These are phyloP conservation scores for Temnothorax nylanderi DNA, from an alignment of 1,140 invertebrate species.

Conservation along the genomic window DNA sequence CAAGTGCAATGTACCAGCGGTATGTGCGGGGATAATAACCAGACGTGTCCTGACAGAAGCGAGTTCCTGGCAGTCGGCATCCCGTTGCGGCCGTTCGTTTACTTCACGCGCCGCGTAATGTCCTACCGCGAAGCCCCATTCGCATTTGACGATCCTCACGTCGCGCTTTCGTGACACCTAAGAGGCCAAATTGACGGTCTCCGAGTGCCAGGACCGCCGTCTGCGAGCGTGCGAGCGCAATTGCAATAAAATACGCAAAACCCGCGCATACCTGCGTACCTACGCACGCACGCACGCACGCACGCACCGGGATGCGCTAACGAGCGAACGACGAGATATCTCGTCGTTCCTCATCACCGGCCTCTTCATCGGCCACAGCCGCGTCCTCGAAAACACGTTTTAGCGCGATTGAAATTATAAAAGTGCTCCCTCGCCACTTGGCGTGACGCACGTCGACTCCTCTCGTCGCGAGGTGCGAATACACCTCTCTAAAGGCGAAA, in stretches of 20 bases:
- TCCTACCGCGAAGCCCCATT: conserved; percentile 35
- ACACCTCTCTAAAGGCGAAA: conserved; percentile 35
- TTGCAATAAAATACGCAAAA: conserved; percentile 38
- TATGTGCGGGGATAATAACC: conserved; percentile 35
- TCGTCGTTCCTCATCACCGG: conserved; percentile 12
- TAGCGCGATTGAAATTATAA: conserved; percentile 46
- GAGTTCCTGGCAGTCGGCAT: conserved; percentile 29
- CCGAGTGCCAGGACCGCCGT: background rate
- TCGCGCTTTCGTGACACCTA: conserved; percentile 46
- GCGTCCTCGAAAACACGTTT: conserved; percentile 48
- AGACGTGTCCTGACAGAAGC: conserved; percentile 27
- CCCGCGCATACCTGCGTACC: conserved; percentile 10
- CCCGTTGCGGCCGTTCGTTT: conserved; percentile 37
- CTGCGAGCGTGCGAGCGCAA: conserved; percentile 28
- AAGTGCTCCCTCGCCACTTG: conserved; percentile 32
- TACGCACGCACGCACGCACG: background rate
- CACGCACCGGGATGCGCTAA: conserved; percentile 5
- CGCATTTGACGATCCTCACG: conserved; percentile 59
- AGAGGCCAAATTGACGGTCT: conserved; percentile 48
- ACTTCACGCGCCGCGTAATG: conserved; percentile 45
- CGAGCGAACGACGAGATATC: conserved; percentile 34
- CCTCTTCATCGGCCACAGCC: conserved; percentile 23
- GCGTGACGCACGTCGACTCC: conserved; percentile 37
- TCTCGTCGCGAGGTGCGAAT: conserved; percentile 10
- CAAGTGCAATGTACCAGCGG: conserved; percentile 34